A percentile compares a stretch with the other conserved stretches of the same genome.
Conservation (phyloP, 2,113 vertebrate genomes). For the Ceuthmochares aereus region DNA sequence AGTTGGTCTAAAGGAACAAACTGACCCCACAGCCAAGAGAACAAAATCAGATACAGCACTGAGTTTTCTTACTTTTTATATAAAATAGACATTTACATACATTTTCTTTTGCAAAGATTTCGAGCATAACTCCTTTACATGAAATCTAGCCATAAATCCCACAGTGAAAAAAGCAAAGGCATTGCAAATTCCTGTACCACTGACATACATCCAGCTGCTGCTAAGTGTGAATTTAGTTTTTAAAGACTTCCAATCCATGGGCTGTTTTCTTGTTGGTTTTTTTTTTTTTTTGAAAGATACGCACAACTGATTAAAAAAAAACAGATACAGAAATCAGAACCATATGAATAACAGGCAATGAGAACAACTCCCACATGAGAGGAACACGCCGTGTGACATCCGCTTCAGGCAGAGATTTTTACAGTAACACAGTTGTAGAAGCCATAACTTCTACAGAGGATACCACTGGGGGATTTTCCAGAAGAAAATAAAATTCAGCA, state of each 20-base stretch:
- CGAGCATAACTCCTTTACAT: slow-evolving; percentile 32
- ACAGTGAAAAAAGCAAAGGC: slow-evolving; percentile 58
- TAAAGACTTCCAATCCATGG: not conserved
- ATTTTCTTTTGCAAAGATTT: slow-evolving; percentile 71
- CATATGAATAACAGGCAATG: slow-evolving; percentile 26
- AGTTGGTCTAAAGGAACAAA: not conserved
- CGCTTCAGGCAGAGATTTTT: slow-evolving; percentile 46
- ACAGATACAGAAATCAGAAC: slow-evolving; percentile 12
- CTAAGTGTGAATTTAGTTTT: slow-evolving; percentile 24
- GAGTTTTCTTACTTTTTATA: slow-evolving; percentile 74
- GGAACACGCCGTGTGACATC: not conserved
- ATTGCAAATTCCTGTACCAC: slow-evolving; percentile 41
- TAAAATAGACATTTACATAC: slow-evolving; percentile 81
- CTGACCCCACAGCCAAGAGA: not conserved
- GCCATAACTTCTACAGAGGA: slow-evolving; percentile 24
- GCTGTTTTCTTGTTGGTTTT: not conserved
- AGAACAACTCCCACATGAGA: slow-evolving; percentile 11
- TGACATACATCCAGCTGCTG: slow-evolving; percentile 52
- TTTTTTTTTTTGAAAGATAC: not conserved
- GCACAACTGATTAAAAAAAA: slow-evolving; percentile 15
- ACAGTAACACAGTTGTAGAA: slow-evolving; percentile 13
- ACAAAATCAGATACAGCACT: slow-evolving; percentile 35
- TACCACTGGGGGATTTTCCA: not conserved
- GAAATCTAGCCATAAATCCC: slow-evolving; percentile 58
- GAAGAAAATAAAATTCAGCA: slow-evolving; percentile 8